Evolutionary conservation across 2,113 vertebrate species (phyloP).

Genomic region (Cottus gobio): DNA sequence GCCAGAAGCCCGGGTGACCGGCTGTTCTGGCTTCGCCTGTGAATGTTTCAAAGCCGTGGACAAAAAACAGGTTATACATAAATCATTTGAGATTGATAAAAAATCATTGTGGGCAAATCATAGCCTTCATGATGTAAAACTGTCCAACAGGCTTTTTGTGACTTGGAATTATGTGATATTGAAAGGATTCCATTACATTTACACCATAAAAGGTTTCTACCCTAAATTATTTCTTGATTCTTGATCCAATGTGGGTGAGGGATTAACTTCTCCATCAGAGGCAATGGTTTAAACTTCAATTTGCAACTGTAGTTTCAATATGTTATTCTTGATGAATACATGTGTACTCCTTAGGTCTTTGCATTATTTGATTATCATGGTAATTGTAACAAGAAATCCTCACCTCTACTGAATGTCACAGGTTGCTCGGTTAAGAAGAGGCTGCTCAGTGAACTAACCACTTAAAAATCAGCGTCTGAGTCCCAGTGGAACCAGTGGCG

Average conservation of each 20-base stretch:
- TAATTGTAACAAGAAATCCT: slow-evolving; percentile 30
- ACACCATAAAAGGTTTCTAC: neutral
- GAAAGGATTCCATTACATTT: slow-evolving; percentile 4
- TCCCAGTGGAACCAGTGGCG: slow-evolving; percentile 46
- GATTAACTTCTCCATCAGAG: neutral
- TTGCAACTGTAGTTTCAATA: slow-evolving; percentile 16
- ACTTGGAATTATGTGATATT: neutral
- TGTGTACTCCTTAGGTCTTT: neutral
- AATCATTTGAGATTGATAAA: slow-evolving; percentile 15
- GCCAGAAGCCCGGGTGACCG: neutral
- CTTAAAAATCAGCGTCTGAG: slow-evolving; percentile 53
- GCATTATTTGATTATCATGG: slow-evolving; percentile 15
- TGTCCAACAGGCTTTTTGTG: neutral
- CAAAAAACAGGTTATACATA: slow-evolving; percentile 21
- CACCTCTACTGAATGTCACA: slow-evolving; percentile 16
- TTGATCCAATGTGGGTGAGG: neutral
- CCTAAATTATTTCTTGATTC: slow-evolving; percentile 2
- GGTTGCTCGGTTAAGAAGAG: slow-evolving; percentile 40
- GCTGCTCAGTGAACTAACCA: slow-evolving; percentile 26
- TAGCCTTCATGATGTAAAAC: slow-evolving; percentile 16
- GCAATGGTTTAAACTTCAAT: slow-evolving; percentile 10
- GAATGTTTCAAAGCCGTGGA: slow-evolving; percentile 41
- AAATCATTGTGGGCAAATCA: slow-evolving; percentile 16
- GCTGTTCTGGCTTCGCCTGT: slow-evolving; percentile 30
- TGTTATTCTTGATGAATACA: slow-evolving; percentile 22